A percentile compares a stretch with the other conserved stretches of the same genome.
These are phyloP conservation scores for Tachina lurida DNA, from an alignment of 2,888 invertebrate species.

Conservation along the genomic window DNA sequence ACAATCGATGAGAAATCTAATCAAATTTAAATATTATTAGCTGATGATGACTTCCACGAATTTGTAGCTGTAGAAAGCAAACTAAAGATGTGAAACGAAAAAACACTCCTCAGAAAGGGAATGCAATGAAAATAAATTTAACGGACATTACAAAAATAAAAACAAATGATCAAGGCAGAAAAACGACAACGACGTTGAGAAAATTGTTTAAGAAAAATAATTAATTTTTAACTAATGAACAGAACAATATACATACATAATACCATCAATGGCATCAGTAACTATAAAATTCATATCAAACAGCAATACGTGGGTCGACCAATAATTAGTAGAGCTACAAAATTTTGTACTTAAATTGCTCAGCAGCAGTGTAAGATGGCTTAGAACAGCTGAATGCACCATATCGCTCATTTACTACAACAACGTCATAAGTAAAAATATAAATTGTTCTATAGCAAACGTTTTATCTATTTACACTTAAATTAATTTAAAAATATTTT, in stretches of 20 bases:
- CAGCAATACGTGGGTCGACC: slow-evolving; percentile 16
- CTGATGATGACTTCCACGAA: slow-evolving; percentile 64
- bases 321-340: background rate
- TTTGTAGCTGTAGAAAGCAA: slow-evolving; percentile 34
- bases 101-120: background rate
- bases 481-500: too few species aligned
- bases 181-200: slow-evolving; percentile 40
- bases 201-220: slow-evolving; percentile 61
- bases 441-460: too few species aligned
- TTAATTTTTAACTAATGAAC: slow-evolving; percentile 69
- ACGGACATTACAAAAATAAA: slow-evolving; percentile 21
- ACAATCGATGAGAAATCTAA: slow-evolving; percentile 66
- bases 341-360: background rate
- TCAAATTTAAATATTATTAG: slow-evolving; percentile 67
- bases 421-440: too few species aligned
- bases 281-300: slow-evolving; percentile 56
- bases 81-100: slow-evolving; percentile 42
- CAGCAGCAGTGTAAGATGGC: background rate
- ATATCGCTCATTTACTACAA: too few species aligned
- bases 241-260: slow-evolving; percentile 49
- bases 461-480: too few species aligned
- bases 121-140: slow-evolving; percentile 31
- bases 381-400: too few species aligned
- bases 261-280: slow-evolving; percentile 50
- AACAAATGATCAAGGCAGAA: slow-evolving; percentile 19